Percentiles rank a stretch among this genome's conserved stretches.
Conservation (phyloP, 2,797 vertebrate genomes). For the Intellagama lesueurii region DNA sequence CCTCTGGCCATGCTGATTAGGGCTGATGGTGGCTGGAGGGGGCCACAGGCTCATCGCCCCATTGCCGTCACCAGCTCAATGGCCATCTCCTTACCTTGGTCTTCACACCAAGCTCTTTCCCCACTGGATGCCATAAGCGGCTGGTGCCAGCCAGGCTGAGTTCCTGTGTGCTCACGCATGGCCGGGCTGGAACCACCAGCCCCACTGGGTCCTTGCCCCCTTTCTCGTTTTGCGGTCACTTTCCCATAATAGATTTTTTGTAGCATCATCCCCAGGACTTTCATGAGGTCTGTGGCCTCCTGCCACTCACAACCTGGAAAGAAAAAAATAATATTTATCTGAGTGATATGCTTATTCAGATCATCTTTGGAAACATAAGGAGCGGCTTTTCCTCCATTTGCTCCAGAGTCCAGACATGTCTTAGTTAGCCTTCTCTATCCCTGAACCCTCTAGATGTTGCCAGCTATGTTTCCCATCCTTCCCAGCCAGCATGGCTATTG, state of each 20-base stretch:
- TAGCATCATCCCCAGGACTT: constrained; percentile 60
- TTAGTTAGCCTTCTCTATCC: background rate
- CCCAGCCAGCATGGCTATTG: background rate
- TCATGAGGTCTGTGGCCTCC: constrained; percentile 62
- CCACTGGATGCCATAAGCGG: constrained; percentile 65
- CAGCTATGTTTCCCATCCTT: no score
- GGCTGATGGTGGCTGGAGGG: background rate
- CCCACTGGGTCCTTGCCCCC: background rate
- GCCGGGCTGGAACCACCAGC: background rate
- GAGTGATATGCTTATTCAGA: background rate
- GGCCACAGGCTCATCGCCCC: background rate
- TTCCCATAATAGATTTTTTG: background rate
- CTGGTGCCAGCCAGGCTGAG: constrained; percentile 24
- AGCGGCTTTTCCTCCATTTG: background rate
- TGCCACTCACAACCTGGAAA: constrained; percentile 39
- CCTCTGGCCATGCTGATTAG: background rate
- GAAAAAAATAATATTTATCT: background rate
- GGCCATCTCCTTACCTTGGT: constrained; percentile 22
- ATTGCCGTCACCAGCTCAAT: background rate
- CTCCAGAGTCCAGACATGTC: background rate
- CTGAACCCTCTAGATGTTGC: background rate
- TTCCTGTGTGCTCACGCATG: background rate
- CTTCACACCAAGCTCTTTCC: constrained; percentile 22
- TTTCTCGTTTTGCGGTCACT: background rate
- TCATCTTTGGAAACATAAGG: background rate